A percentile compares a stretch with the other conserved stretches of the same genome.
phyloP scores from a whole-genome alignment of 2,888 invertebrate genomes.

The Drosophila diplacantha region DNA sequence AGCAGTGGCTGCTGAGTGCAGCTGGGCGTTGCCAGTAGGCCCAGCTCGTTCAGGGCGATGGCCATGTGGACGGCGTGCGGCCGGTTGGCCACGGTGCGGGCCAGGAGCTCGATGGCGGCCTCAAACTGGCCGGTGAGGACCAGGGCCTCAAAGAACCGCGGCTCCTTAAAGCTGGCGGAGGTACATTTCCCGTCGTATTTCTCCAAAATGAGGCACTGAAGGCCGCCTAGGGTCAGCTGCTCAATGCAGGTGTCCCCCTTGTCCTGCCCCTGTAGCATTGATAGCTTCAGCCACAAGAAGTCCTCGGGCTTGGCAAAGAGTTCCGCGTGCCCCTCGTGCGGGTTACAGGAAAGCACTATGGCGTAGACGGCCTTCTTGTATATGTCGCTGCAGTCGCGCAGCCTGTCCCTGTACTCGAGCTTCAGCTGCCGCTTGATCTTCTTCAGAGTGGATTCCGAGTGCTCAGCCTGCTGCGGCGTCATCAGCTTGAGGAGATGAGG shows the following conservation, averaged over 20 bases:
- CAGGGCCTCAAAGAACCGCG: constrained; percentile 90
- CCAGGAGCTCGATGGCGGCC: constrained; percentile 94
- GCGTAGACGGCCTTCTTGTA: constrained; percentile 93
- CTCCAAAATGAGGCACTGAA: constrained; percentile 91
- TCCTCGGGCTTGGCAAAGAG: constrained; percentile 92
- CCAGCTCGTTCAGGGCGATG: constrained; percentile 90
- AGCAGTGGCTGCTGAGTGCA: constrained; percentile 85
- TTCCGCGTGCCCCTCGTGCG: constrained; percentile 90
- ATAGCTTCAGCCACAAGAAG: constrained; percentile 96
- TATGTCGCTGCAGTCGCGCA: constrained; percentile 91
- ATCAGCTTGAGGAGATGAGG: constrained; percentile 87
- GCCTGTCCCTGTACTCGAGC: constrained; percentile 89
- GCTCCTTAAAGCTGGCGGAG: constrained; percentile 92
- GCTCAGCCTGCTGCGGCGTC: constrained; percentile 84
- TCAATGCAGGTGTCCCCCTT: constrained; percentile 81
- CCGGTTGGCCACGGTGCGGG: constrained; percentile 84
- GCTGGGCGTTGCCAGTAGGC: constrained; percentile 86
- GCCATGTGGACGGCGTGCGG: constrained; percentile 96
- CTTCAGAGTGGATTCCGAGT: constrained; percentile 77
- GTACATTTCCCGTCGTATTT: constrained; percentile 95
- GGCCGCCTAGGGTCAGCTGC: constrained; percentile 86
- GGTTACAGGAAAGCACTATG: constrained; percentile 85
- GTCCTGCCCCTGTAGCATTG: constrained; percentile 84
- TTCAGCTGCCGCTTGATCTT: constrained; percentile 88
- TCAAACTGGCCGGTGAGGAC: constrained; percentile 97